phyloP scores from a whole-genome alignment of 1,140 invertebrate species.

The Bombus impatiens region DNA sequence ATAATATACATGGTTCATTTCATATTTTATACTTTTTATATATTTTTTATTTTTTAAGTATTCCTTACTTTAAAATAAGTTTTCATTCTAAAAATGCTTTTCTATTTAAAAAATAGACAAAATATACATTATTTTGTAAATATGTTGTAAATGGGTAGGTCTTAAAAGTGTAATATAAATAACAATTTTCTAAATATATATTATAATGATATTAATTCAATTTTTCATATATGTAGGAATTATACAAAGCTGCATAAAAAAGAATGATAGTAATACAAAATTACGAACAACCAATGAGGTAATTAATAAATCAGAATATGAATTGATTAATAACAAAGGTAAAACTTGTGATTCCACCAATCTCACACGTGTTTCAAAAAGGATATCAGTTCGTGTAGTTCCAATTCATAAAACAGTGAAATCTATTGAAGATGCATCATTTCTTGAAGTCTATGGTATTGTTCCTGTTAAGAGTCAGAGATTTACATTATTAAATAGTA shows the following conservation, averaged over 20 bases:
- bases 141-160: slow-evolving; percentile 65
- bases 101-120: slow-evolving; percentile 38
- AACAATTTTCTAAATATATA: neutral
- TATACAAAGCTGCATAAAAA: slow-evolving; percentile 61
- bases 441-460: slow-evolving; percentile 74
- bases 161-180: slow-evolving; percentile 11
- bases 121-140: slow-evolving; percentile 27
- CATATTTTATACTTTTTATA: neutral
- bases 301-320: slow-evolving; percentile 22
- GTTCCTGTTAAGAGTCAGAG: slow-evolving; percentile 33
- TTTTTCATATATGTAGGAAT: slow-evolving; percentile 51
- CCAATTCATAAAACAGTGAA: slow-evolving; percentile 64
- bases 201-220: slow-evolving; percentile 18
- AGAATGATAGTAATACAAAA: slow-evolving; percentile 54
- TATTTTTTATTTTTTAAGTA: neutral
- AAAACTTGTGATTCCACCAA: slow-evolving; percentile 35
- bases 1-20: slow-evolving; percentile 30
- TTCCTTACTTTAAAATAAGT: slow-evolving; percentile 4
- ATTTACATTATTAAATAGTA: slow-evolving; percentile 50
- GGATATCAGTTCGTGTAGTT: slow-evolving; percentile 74
- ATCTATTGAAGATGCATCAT: slow-evolving; percentile 65
- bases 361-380: slow-evolving; percentile 44
- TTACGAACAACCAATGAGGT: slow-evolving; percentile 19
- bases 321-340: neutral
- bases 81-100: neutral